Evolutionary conservation across 2,113 vertebrate species (phyloP), one percentile per base, ranked within the genome.

Genomic region (Trematocara zebra): DNA sequence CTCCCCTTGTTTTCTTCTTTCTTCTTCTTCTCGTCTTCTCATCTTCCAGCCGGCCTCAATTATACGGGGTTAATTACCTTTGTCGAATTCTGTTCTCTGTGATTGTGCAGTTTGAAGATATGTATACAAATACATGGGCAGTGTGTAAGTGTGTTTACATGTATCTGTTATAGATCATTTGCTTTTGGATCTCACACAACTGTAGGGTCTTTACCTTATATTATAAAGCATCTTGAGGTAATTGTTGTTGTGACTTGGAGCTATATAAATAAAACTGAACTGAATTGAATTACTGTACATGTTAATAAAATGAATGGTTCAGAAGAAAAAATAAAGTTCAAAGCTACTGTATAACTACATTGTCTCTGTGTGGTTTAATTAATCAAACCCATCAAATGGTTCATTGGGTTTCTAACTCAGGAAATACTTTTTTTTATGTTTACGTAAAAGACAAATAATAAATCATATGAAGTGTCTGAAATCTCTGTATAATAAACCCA

Each of bases 11-110:
- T 78, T 72, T 81, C 1, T 8, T 42, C 54, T 78, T 78, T 85
- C 52, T 91, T 44, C 78, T 26, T 20, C 35, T 31, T 26, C 52
- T 78, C 78, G 7, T 40, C 82, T 86, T 47, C 85, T 90, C 82
- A 80, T 89, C 64, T 78, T 84, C 88, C 89, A 76, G 80, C 86
- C 69, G 80, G 47, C 82, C 85, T 90, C 83, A 82, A 85, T 92
- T 92, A 90, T 86, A 91, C 2, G 0, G 15, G 89, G 89, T 93
- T 93, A 53, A 92, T 91, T 90, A 90, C 81, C 53, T 85, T 33
- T 81, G 59, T 80, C 3, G 3, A 87, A 82, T 81, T 81, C 87
- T 79, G 61, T 26, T 78, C 33, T 80, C 37, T 81, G 31, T 67
- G 85, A 86, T 82, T 11, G 72, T 69, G 72, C 15, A 5, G 18